Base-by-base conservation (phyloP, 2,797 vertebrate genomes). In the Falco berigora region DNA sequence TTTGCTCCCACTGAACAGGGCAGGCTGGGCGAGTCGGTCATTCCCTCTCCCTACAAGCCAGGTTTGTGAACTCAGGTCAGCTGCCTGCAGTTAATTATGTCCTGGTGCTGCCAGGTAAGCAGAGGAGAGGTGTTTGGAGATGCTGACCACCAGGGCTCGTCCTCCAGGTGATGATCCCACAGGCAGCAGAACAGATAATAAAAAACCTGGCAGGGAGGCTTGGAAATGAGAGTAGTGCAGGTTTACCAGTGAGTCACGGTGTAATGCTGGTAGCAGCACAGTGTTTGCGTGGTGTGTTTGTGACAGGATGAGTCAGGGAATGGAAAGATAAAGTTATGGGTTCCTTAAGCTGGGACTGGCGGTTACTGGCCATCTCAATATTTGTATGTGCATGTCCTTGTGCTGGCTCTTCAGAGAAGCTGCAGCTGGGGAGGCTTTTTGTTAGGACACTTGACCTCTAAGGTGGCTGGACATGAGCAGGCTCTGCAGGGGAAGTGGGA, bases 301-400 rank as follows among this genome's bases (percentile, higher is more conserved):
- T 82, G 84, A 58, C 73, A 36, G 58, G 50, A 38, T 97, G 96
- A 97, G 91, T 96, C 96, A 94, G 82, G 90, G 88, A 40, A 72
- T 12, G 80, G 63, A 49, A 91, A 78, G 56, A 49, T 19, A 47
- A 74, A 85, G 73, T 52, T 55, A 53, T 4, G 10, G 73, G 38
- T 32, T 92, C 67, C 84, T 77, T 52, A 85, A 52, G 14, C 55
- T 83, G 25, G 23, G 28, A 7, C 12, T 2, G 12, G 22, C 78
- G 28, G 6, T 34, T 52, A n/a, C 40, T 4, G 5, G 32, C 67
- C 8, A 0, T 61, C 49, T 44, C 38, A 17, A 0, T 8, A 10
- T 27, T 9, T 4, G 3, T 25, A 15, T 8, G 22, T 32, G 8
- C 5, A 0, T 1, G 20, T 30, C 21, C 59, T 68, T 32, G 22